Base-by-base conservation (phyloP, 2,888 invertebrate genomes). In the Strigamia maritima region DNA sequence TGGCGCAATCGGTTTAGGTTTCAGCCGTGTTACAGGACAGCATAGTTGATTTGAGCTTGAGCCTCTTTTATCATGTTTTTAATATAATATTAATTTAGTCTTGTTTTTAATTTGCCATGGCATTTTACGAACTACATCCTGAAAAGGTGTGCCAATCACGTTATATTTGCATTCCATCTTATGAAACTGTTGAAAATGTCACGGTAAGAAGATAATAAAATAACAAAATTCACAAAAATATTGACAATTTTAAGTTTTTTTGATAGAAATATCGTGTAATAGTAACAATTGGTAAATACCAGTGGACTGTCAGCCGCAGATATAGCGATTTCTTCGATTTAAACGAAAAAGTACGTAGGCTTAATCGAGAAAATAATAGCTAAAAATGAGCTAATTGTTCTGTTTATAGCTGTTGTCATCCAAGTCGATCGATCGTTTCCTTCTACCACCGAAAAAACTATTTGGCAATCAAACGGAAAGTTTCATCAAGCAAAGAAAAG, bases 371-470 rank as follows among this genome's bases (percentile, higher is more conserved):
- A 49, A 7, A 14, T 49, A 19, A 14, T 40, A 10, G 7, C 14
- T 40, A n/a, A 2, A 60, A 24, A 60, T 24, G n/a, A n/a, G n/a
- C n/a, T n/a, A n/a, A n/a, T 60, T 19, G 8, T 1, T 24, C 24
- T 49, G 16, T 76, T 54, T 77, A 19, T 24, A 81, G 81, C 35
- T 81, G 26, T 65, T 35, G 1, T n/a, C 74, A n/a, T 31, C 22
- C 12, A 75, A 76, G 44, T 54, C 65, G 26, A 74, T 81, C n/a
- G 81, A 81, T 16, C 79, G 79, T 26, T 77, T 60, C 1, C 38
- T 80, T 16, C 76, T 81, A 2, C 81, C 81, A n/a, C 81, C 81
- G 2, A 81, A 81, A 74, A 81, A 81, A 35, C 26, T 81, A 24
- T 81, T 81, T 16, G 81, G 81, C 16, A 80, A 79, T 54, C 80